Evolutionary conservation across 2,113 vertebrate species (phyloP).

Genomic region (Pelobates fuscus): DNA sequence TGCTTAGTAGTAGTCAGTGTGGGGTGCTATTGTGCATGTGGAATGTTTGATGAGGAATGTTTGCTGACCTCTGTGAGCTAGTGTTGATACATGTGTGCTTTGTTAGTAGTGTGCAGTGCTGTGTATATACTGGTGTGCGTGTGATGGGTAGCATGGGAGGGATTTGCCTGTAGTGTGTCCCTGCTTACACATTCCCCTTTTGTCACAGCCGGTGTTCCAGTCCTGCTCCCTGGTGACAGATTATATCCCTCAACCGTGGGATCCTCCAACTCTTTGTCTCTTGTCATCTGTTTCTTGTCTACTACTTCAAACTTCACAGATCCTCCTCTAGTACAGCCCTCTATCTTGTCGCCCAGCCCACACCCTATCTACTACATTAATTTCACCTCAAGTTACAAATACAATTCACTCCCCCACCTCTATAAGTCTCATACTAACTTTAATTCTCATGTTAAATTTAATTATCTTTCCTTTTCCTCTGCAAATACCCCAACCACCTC

Average conservation of each 20-base stretch:
- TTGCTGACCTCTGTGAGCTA: constrained; percentile 5
- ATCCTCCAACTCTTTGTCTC: constrained; percentile 33
- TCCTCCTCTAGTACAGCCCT: constrained; percentile 37
- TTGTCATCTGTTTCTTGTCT: constrained; percentile 49
- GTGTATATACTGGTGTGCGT: neutral
- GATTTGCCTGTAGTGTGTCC: neutral
- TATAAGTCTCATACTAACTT: neutral
- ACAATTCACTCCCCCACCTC: neutral
- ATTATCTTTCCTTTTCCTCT: too few relatives aligned
- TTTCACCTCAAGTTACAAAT: too few relatives aligned
- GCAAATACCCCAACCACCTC: too few relatives aligned
- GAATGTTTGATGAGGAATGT: constrained; percentile 10
- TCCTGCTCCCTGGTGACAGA: neutral
- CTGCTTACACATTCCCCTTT: constrained; percentile 16
- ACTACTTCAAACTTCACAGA: constrained; percentile 30
- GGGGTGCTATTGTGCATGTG: neutral
- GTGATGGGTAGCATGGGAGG: neutral
- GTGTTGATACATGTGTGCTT: constrained; percentile 22
- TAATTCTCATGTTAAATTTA: too few relatives aligned
- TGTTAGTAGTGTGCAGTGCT: constrained; percentile 14
- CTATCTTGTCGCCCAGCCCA: neutral
- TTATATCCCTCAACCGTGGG: constrained; percentile 26
- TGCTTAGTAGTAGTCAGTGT: neutral
- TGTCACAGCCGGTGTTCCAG: constrained; percentile 13
- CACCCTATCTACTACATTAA: neutral